Conservation (phyloP, 1,140 invertebrate species). For the Listronotus oregonensis region DNA sequence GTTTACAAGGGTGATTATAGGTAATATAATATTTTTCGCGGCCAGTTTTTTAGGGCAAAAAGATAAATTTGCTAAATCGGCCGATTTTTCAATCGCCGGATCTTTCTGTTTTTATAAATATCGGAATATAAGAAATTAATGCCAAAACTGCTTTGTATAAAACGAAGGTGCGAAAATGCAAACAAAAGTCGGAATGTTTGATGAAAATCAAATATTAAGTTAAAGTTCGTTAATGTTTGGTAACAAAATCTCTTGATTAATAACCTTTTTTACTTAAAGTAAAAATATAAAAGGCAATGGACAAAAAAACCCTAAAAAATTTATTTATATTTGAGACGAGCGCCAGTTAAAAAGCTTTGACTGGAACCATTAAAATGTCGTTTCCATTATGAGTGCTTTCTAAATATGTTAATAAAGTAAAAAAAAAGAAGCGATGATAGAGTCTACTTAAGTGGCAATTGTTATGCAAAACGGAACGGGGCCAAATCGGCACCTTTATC, state of each 20-base stretch:
- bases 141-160: no score
- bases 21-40: no score
- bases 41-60: no score
- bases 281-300: neutral
- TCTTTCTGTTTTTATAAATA: no score
- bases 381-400: slow-evolving; percentile 54
- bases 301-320: slow-evolving; percentile 20
- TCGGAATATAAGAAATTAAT: no score
- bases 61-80: no score
- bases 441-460: slow-evolving; percentile 53
- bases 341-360: slow-evolving; percentile 30
- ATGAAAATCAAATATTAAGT: no score
- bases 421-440: slow-evolving; percentile 54
- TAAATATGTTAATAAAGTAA: slow-evolving; percentile 55
- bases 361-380: slow-evolving; percentile 37
- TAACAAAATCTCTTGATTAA: slow-evolving; percentile 5
- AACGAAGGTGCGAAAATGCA: no score
- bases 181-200: no score
- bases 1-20: no score
- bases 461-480: slow-evolving; percentile 55
- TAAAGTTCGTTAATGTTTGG: no score
- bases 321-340: slow-evolving; percentile 31
- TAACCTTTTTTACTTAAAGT: neutral
- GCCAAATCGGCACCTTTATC: slow-evolving; percentile 54
- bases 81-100: no score